Conservation (phyloP, 2,113 vertebrate genomes). For the Eulemur rufifrons region DNA sequence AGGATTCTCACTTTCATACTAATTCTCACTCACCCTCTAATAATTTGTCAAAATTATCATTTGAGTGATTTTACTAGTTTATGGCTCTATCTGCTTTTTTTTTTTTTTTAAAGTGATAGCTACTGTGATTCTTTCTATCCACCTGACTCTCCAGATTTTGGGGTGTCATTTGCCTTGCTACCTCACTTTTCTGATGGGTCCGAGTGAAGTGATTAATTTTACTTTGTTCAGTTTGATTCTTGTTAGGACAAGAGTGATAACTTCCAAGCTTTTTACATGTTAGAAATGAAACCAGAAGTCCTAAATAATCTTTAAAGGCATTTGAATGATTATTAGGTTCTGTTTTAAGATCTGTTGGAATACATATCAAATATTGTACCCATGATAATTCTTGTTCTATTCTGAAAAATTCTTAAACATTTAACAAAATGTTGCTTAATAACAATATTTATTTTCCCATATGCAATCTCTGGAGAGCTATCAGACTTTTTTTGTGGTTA, state of each 20-base stretch:
- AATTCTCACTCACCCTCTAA: not conserved
- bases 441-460: constrained; percentile 59
- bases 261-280: not conserved
- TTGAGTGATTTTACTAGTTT: not conserved
- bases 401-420: constrained; percentile 58
- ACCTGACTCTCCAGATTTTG: not conserved
- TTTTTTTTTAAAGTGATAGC: not conserved
- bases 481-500: constrained; percentile 58
- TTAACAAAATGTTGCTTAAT: constrained; percentile 71
- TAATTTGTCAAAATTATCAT: not conserved
- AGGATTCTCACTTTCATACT: not conserved
- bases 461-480: constrained; percentile 63
- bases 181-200: not conserved
- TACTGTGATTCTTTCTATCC: not conserved
- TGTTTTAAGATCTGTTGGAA: constrained; percentile 25
- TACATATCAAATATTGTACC: constrained; percentile 32
- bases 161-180: not conserved
- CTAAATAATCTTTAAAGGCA: constrained; percentile 39
- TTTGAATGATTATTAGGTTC: constrained; percentile 23
- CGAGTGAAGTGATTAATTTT: not conserved
- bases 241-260: not conserved
- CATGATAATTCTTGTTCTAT: constrained; percentile 48
- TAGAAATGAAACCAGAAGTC: not conserved
- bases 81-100: not conserved
- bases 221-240: not conserved